A percentile compares a stretch with the other conserved stretches of the same genome.
phyloP scores from a whole-genome alignment of 1,140 invertebrate genomes.

The Drosophila kurseongensis region DNA sequence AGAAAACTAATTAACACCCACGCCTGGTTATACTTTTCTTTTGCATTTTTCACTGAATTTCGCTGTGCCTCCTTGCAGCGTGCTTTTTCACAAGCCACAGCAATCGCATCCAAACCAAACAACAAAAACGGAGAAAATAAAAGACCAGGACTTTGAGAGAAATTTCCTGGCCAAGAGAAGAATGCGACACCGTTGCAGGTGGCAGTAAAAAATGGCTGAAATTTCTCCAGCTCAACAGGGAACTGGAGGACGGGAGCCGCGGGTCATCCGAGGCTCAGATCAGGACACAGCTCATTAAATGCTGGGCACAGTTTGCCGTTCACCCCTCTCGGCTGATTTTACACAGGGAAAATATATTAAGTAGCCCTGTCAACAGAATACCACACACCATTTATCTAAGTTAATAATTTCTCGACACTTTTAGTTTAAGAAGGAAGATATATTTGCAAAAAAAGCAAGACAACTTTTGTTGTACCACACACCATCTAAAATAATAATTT shows the following conservation, averaged over 20 bases:
- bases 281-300: constrained; percentile 72
- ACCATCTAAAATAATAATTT: background rate
- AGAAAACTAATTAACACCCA: constrained; percentile 63
- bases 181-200: constrained; percentile 72
- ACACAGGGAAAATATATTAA: constrained; percentile 4
- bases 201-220: constrained; percentile 79
- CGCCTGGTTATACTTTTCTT: constrained; percentile 2
- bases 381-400: background rate
- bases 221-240: constrained; percentile 47
- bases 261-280: constrained; percentile 36
- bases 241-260: constrained; percentile 19
- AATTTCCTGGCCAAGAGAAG: constrained; percentile 44
- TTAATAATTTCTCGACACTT: background rate
- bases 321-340: constrained; percentile 10
- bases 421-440: no score
- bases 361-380: background rate
- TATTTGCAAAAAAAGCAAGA: no score
- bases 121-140: constrained; percentile 39
- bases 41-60: constrained; percentile 12
- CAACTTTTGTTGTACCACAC: background rate
- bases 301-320: constrained; percentile 50
- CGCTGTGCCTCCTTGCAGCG: background rate
- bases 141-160: constrained; percentile 34
- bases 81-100: constrained; percentile 53
- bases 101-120: constrained; percentile 11